Percentiles rank a stretch among this genome's conserved stretches.
phyloP scores from a whole-genome alignment of 2,888 invertebrate genomes.

The Nomada goodeniana region DNA sequence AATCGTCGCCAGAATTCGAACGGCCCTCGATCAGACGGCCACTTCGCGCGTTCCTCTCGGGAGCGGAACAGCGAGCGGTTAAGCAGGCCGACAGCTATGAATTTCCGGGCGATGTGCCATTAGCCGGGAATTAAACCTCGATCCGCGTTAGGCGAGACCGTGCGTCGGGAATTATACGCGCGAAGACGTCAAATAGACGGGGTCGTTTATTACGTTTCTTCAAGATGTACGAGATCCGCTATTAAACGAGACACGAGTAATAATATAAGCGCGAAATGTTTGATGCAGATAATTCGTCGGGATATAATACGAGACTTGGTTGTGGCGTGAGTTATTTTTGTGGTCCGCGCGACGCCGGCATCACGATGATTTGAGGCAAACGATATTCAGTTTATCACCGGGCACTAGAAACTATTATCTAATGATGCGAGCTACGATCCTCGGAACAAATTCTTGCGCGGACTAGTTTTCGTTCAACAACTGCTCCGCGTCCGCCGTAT shows the following conservation, averaged over 20 bases:
- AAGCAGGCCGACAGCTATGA: slow-evolving; percentile 51
- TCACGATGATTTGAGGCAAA: not conserved
- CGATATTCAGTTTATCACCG: not conserved
- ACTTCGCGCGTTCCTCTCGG: slow-evolving; percentile 51
- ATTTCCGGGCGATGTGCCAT: slow-evolving; percentile 65
- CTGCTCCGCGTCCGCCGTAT: too few species aligned
- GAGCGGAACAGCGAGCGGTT: slow-evolving; percentile 18
- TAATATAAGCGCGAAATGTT: not conserved
- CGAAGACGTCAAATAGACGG: slow-evolving; percentile 3
- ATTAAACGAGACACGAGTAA: not conserved
- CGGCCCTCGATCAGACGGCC: slow-evolving; percentile 37
- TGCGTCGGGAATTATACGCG: slow-evolving; percentile 8
- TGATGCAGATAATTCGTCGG: slow-evolving; percentile 14
- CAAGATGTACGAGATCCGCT: not conserved
- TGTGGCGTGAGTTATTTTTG: slow-evolving; percentile 6
- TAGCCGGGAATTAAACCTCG: slow-evolving; percentile 72
- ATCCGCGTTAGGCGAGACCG: slow-evolving; percentile 26
- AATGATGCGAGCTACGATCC: not conserved
- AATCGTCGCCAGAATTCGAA: slow-evolving; percentile 44
- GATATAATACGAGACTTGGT: not conserved
- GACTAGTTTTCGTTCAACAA: too few species aligned
- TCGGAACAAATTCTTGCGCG: too few species aligned
- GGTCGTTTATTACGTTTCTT: not conserved
- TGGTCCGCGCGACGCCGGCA: too few species aligned
- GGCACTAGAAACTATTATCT: not conserved